Evolutionary conservation across 2,113 vertebrate species (phyloP).

Genomic region (Chloropsis cyanopogon): DNA sequence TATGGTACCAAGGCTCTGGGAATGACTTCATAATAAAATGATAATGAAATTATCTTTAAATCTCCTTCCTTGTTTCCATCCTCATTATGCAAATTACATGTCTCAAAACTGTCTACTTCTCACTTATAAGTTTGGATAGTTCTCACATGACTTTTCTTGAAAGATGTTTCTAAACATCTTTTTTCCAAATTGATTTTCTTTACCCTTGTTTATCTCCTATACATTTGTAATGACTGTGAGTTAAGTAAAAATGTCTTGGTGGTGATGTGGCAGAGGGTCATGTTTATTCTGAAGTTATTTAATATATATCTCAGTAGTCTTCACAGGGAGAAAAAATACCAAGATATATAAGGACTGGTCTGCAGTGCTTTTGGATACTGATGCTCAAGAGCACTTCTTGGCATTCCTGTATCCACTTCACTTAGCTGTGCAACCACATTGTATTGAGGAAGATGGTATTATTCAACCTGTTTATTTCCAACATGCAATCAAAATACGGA

Average conservation of each 20-base stretch:
- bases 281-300: constrained; percentile 12
- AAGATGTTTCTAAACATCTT: constrained; percentile 17
- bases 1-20: not conserved
- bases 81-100: not conserved
- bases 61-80: constrained; percentile 5
- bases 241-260: not conserved
- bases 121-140: constrained; percentile 20
- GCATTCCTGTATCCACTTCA: not conserved
- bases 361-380: not conserved
- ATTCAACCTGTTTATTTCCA: not conserved
- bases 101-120: constrained; percentile 25
- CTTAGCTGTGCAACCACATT: not conserved
- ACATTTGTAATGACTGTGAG: not conserved
- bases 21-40: not conserved
- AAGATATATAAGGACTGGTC: not conserved
- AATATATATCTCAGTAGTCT: not conserved
- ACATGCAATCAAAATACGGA: not conserved
- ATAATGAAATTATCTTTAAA: constrained; percentile 27
- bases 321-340: not conserved
- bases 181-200: constrained; percentile 17
- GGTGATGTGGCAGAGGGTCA: not conserved
- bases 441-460: not conserved
- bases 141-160: constrained; percentile 5
- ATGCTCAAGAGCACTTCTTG: not conserved
- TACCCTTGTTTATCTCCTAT: not conserved